Percentiles rank a stretch among this genome's conserved stretches.
Conservation (phyloP, 1,140 invertebrate species). For the Spodoptera frugiperda region DNA sequence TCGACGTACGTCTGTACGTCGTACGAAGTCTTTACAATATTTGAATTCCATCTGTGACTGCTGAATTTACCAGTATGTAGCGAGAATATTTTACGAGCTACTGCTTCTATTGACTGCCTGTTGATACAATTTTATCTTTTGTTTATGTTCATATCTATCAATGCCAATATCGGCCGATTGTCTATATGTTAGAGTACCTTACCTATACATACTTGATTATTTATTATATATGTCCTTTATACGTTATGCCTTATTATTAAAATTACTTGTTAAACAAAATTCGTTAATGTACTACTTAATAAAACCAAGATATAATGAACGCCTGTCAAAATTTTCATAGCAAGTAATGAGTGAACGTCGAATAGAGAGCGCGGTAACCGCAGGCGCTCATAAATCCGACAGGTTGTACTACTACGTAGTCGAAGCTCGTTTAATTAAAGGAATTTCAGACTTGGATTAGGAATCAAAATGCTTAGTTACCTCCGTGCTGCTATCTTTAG, state of each 20-base stretch:
- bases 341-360: constrained; percentile 1
- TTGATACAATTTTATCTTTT: constrained; percentile 22
- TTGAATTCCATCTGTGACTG: not conserved
- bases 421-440: constrained; percentile 24
- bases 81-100: constrained; percentile 14
- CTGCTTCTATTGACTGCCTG: constrained; percentile 14
- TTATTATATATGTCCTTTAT: too few relatives aligned
- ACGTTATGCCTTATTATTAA: too few relatives aligned
- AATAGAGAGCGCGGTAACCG: not conserved
- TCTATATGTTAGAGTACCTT: too few relatives aligned
- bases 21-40: not conserved
- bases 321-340: constrained; percentile 35
- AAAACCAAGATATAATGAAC: not conserved
- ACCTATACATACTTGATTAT: too few relatives aligned
- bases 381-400: constrained; percentile 22
- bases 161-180: too few relatives aligned
- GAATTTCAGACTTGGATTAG: constrained; percentile 3
- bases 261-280: too few relatives aligned
- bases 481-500: not conserved
- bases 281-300: too few relatives aligned
- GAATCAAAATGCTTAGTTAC: not conserved
- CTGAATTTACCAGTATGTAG: constrained; percentile 14
- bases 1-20: too few relatives aligned
- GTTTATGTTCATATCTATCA: not conserved
- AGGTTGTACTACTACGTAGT: not conserved